Percentiles rank a stretch among this genome's conserved stretches.
phyloP scores from a whole-genome alignment of 1,140 invertebrate genomes.

The Heterodera carotae region DNA sequence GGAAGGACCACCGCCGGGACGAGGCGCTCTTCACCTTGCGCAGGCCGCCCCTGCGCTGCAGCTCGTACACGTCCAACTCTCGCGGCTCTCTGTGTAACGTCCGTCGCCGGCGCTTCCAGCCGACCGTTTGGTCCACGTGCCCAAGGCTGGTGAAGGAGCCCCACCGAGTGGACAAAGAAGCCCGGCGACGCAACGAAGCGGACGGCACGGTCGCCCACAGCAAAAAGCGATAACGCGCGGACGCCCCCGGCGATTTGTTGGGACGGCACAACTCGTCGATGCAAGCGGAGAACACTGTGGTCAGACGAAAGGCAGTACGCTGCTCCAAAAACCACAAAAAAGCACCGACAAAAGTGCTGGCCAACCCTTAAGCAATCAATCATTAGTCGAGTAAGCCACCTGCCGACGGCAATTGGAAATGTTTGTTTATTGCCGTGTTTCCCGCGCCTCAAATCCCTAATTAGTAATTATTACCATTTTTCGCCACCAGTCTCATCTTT shows the following conservation, averaged over 20 bases:
- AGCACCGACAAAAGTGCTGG: constrained; percentile 28
- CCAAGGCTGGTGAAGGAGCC: constrained; percentile 16
- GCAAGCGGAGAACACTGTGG: constrained; percentile 37
- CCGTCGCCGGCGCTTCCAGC: constrained; percentile 20
- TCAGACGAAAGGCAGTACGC: constrained; percentile 19
- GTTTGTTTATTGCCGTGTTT: no score
- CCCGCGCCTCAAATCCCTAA: no score
- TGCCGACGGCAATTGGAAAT: no score
- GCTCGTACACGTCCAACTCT: constrained; percentile 3
- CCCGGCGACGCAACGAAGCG: background rate
- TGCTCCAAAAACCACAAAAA: constrained; percentile 32
- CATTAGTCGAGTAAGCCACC: no score
- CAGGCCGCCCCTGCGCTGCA: background rate
- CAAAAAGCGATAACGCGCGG: background rate
- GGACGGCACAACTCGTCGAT: constrained; percentile 26
- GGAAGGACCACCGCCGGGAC: background rate
- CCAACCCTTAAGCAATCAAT: constrained; percentile 23
- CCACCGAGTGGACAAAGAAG: constrained; percentile 8
- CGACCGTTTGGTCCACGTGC: constrained; percentile 2
- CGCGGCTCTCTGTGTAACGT: constrained; percentile 14
- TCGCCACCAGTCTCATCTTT: no score
- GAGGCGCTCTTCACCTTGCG: constrained; percentile 1
- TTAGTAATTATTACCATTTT: no score
- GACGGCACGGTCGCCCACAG: constrained; percentile 6
- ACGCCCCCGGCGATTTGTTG: constrained; percentile 1